These are phyloP conservation scores for Cremastinae sp. DNA, from an alignment of 2,888 invertebrate species.

Conservation along the genomic window DNA sequence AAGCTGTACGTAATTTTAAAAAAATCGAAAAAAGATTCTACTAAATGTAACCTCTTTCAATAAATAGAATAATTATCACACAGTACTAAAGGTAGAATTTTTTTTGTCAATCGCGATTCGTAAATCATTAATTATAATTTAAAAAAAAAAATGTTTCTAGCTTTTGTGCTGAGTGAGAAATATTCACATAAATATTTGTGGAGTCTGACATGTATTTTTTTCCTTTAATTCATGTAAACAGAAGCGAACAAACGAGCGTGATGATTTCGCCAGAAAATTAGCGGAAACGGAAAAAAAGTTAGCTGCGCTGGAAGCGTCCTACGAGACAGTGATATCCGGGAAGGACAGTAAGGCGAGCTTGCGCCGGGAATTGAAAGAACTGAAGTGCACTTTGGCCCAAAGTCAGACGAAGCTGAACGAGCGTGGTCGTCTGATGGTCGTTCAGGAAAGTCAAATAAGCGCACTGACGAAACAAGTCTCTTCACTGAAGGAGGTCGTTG, in stretches of 20 bases:
- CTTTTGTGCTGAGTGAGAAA: constrained; percentile 2
- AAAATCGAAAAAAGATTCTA: too few species aligned
- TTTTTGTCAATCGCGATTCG: too few species aligned
- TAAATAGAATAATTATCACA: too few species aligned
- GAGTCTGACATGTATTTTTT: too few species aligned
- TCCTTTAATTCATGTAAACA: constrained; percentile 47
- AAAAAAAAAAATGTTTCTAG: too few species aligned
- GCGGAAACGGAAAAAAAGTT: constrained; percentile 71
- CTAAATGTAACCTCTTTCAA: too few species aligned
- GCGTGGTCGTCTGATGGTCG: constrained; percentile 75
- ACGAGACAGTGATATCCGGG: constrained; percentile 62
- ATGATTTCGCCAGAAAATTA: constrained; percentile 71
- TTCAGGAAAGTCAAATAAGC: constrained; percentile 89
- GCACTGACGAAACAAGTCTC: constrained; percentile 87
- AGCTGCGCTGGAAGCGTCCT: constrained; percentile 65
- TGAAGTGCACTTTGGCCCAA: constrained; percentile 70
- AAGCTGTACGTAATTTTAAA: too few species aligned
- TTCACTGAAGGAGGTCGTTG: constrained; percentile 90
- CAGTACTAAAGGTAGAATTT: too few species aligned
- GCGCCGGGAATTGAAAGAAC: constrained; percentile 70
- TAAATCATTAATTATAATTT: too few species aligned
- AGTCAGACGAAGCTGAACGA: constrained; percentile 72
- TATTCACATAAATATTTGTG: too few species aligned
- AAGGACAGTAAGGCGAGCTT: constrained; percentile 64
- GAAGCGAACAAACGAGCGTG: constrained; percentile 72